Percentiles rank a stretch among this genome's conserved stretches.
phyloP scores from a whole-genome alignment of 2,797 vertebrate genomes.

The Chiloscyllium punctatum region DNA sequence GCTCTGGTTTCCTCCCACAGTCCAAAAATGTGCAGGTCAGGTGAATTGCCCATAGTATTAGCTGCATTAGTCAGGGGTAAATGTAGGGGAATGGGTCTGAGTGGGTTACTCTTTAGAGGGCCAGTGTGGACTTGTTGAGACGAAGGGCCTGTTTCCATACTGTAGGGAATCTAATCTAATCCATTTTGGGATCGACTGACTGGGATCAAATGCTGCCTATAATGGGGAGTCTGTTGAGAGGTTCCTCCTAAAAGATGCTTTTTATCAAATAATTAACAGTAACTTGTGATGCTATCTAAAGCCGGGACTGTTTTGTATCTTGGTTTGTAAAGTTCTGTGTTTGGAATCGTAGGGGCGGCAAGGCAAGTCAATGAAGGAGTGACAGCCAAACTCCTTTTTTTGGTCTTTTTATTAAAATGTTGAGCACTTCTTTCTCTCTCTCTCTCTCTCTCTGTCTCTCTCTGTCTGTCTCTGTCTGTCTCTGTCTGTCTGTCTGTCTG shows the following conservation, averaged over 20 bases:
- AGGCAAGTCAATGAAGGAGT: not conserved
- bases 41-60: no score
- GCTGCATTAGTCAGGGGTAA: no score
- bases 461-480: no score
- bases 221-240: not conserved
- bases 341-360: not conserved
- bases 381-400: not conserved
- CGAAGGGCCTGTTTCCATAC: no score
- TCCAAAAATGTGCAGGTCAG: no score
- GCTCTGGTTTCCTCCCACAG: no score
- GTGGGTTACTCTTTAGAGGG: no score
- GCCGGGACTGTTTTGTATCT: not conserved
- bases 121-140: no score
- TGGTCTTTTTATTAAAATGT: not conserved
- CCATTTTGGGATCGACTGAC: not conserved
- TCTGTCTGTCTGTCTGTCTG: not conserved
- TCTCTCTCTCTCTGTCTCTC: not conserved
- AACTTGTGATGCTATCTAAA: not conserved
- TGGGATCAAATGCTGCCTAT: not conserved
- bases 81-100: no score
- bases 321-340: not conserved
- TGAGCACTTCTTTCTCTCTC: not conserved
- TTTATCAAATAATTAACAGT: not conserved
- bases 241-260: not conserved
- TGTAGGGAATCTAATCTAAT: no score